Evolutionary conservation across 2,888 invertebrate species (phyloP), one percentile per base, ranked within the genome.

Genomic region (Glaucopsyche alexis): DNA sequence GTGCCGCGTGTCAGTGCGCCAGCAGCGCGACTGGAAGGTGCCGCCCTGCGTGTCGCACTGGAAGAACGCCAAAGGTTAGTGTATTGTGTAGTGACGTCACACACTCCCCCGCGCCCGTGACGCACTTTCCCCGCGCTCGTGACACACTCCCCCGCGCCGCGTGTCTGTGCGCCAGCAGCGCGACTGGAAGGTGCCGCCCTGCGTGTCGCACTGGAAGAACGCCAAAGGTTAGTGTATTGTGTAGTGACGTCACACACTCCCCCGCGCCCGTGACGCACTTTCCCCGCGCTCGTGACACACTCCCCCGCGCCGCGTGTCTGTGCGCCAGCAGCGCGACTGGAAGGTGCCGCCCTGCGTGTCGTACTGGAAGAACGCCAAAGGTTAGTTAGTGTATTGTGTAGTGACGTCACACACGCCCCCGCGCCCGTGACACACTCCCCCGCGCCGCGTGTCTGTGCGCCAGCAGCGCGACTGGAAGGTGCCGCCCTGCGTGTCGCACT

Each of bases 121-220:
- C n/a, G n/a, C n/a, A n/a, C n/a, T n/a, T n/a, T n/a, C n/a, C n/a
- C n/a, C n/a, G n/a, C n/a, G 8, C 99, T 99, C 0, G 99, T 99
- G 13, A 94, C 99, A 89, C 99, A 99, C 91, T 99, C 99, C 0
- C 0, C 99, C 99, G 0, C 94, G 99, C 72, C 96, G 99, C 85
- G 98, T 99, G 0, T 99, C 99, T 3, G 99, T 99, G 0, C 99
- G 99, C 84, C 99, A 99, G 85, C 99, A 99, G 85, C 96, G 99
- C 76, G 99, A 99, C 87, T 99, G 99, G 99, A 99, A 99, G 91
- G 94, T 95, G 74, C 99, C 99, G 8, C 99, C 99, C 0, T 99
- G 99, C 82, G 99, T 99, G 77, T 98, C 98, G 0, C 99, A 99
- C 85, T 99, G 99, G 99, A 99, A 99, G 92, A 99, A 99, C 88